phyloP scores from a whole-genome alignment of 2,797 vertebrate species.

The Pseudomugil tenellus region DNA sequence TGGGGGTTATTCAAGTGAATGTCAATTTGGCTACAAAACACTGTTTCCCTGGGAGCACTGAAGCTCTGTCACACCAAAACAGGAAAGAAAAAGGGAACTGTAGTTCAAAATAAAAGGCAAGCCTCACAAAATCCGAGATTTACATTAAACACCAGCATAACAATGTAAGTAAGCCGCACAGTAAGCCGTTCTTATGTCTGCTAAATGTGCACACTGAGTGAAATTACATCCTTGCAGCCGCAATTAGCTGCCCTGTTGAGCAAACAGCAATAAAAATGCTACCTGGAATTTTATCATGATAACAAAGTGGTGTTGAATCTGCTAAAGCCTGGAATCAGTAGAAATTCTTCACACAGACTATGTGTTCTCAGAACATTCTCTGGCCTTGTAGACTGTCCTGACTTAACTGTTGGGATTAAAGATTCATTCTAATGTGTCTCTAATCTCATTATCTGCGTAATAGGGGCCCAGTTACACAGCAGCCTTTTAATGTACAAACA shows the following conservation, averaged over 20 bases:
- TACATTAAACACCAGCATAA: constrained; percentile 26
- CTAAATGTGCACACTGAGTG: background rate
- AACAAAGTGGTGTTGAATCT: constrained; percentile 6
- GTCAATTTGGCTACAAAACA: constrained; percentile 79
- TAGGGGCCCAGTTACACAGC: constrained; percentile 46
- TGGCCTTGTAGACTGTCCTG: constrained; percentile 47
- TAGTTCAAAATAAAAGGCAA: constrained; percentile 34
- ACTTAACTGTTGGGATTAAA: constrained; percentile 61
- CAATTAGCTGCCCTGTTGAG: constrained; percentile 12
- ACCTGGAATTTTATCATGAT: constrained; percentile 7
- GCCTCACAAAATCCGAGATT: constrained; percentile 26
- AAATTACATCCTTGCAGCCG: constrained; percentile 17
- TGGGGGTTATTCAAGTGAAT: constrained; percentile 75
- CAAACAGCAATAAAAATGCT: constrained; percentile 18
- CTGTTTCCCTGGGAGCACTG: constrained; percentile 66
- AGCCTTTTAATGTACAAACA: constrained; percentile 42
- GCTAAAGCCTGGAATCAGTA: constrained; percentile 15
- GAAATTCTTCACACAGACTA: background rate
- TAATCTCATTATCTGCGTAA: constrained; percentile 71
- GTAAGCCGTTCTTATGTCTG: background rate
- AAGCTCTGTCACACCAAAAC: constrained; percentile 49
- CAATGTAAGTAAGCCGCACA: background rate
- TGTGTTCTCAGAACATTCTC: constrained; percentile 26
- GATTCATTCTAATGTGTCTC: constrained; percentile 60
- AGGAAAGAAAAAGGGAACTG: constrained; percentile 37